Percentiles rank a stretch among this genome's conserved stretches.
phyloP scores from a whole-genome alignment of 2,113 vertebrate genomes.

The Taurulus bubalis region DNA sequence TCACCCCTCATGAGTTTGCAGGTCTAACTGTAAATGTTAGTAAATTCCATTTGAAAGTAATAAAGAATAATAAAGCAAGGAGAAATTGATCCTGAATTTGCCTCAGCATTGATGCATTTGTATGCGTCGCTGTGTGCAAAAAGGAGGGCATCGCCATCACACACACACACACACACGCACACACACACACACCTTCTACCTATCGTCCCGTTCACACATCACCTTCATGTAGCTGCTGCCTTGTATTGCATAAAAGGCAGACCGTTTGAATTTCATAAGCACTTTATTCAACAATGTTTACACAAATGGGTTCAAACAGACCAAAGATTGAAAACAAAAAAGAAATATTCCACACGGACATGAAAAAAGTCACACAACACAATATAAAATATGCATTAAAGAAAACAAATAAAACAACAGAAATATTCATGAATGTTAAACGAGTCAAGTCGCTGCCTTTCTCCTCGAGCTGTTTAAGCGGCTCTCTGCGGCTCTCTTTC shows the following conservation, averaged over 20 bases:
- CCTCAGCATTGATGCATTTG: neutral
- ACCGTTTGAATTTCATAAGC: neutral
- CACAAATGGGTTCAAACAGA: slow-evolving; percentile 24
- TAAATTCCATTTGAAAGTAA: neutral
- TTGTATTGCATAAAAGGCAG: neutral
- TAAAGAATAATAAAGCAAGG: neutral
- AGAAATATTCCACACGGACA: slow-evolving; percentile 4
- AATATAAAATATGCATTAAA: slow-evolving; percentile 53
- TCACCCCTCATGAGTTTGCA: no score
- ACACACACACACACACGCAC: neutral
- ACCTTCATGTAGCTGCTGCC: neutral
- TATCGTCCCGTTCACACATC: neutral
- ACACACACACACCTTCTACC: neutral
- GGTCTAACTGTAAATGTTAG: no score
- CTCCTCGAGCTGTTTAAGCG: neutral
- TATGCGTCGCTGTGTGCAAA: neutral
- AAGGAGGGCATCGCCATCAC: neutral
- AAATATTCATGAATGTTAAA: slow-evolving; percentile 51
- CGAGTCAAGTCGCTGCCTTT: neutral
- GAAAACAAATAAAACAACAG: slow-evolving; percentile 7
- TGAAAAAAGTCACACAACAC: neutral
- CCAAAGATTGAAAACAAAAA: slow-evolving; percentile 11
- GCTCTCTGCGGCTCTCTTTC: neutral
- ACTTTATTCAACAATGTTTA: slow-evolving; percentile 10
- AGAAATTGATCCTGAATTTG: neutral